A percentile compares a stretch with the other conserved stretches of the same genome.
Conservation (phyloP, 2,113 vertebrate genomes). For the Cnemophilus loriae region DNA sequence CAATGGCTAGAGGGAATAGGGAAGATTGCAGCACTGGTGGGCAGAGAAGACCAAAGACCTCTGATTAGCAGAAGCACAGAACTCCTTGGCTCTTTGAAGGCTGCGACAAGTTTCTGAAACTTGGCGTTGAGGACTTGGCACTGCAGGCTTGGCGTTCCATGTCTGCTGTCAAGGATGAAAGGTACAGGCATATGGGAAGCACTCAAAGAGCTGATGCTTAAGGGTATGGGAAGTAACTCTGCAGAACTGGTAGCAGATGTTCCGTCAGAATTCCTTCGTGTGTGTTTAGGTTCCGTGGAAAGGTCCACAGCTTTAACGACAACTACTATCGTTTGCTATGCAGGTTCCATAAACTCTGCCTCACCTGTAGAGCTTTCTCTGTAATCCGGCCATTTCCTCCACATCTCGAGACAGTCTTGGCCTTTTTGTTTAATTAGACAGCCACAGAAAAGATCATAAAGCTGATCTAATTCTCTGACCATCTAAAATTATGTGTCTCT, state of each 20-base stretch:
- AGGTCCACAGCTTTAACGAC: background rate
- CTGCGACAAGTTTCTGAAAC: background rate
- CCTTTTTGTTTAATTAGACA: background rate
- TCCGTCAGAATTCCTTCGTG: background rate
- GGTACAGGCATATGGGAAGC: constrained; percentile 1
- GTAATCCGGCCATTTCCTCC: background rate
- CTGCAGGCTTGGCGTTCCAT: background rate
- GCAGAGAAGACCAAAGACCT: background rate
- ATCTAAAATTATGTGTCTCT: background rate
- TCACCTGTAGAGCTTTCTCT: background rate
- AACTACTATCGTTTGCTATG: background rate
- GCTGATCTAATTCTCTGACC: background rate
- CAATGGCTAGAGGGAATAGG: background rate
- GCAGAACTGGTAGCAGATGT: background rate
- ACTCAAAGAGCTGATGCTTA: background rate
- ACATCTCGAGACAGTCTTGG: background rate
- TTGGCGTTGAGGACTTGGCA: background rate
- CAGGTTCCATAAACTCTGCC: background rate
- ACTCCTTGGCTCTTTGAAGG: background rate
- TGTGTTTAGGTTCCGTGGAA: background rate
- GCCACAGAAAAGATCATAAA: background rate
- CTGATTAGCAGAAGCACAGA: background rate
- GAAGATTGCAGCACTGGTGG: background rate
- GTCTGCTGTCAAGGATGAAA: background rate
- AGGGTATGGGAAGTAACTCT: background rate